A percentile compares a stretch with the other conserved stretches of the same genome.
Conservation (phyloP, 1,140 invertebrate species). For the Phortica variegata region DNA sequence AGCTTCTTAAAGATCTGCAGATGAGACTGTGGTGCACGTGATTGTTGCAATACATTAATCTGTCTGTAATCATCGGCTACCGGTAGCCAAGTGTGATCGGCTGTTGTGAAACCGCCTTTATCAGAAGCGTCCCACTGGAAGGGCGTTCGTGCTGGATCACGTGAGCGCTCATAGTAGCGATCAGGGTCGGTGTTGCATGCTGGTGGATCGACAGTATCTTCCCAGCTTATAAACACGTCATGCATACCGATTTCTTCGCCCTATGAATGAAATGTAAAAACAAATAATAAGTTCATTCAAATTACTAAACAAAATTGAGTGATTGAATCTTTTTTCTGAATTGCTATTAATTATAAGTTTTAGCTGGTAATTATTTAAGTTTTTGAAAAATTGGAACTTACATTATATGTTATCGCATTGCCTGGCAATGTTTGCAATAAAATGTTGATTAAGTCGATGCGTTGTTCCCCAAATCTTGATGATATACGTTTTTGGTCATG, state of each 20-base stretch:
- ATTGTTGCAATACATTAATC: constrained; percentile 58
- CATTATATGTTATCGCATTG: constrained; percentile 69
- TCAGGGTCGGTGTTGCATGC: constrained; percentile 16
- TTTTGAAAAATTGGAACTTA: too few species aligned
- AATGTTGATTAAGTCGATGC: constrained; percentile 68
- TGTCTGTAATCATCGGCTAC: constrained; percentile 59
- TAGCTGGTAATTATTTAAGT: too few species aligned
- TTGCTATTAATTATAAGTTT: too few species aligned
- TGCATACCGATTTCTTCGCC: constrained; percentile 79
- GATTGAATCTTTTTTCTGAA: too few species aligned
- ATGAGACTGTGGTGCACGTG: constrained; percentile 18
- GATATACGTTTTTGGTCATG: constrained; percentile 64
- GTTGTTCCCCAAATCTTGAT: constrained; percentile 60
- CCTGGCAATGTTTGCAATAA: constrained; percentile 69
- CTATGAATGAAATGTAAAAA: too few species aligned
- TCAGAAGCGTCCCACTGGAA: constrained; percentile 65
- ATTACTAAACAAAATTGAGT: too few species aligned
- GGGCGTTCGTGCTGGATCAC: constrained; percentile 64
- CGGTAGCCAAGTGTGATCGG: constrained; percentile 67
- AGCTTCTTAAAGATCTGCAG: constrained; percentile 23
- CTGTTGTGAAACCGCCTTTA: constrained; percentile 65
- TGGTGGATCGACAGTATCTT: constrained; percentile 47
- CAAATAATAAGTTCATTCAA: too few species aligned
- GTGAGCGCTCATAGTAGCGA: constrained; percentile 24
- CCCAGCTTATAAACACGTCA: constrained; percentile 60